Percentiles rank a stretch among this genome's conserved stretches.
Evolutionary conservation across 2,797 vertebrate genomes (phyloP).

Genomic region (Brotula barbata): DNA sequence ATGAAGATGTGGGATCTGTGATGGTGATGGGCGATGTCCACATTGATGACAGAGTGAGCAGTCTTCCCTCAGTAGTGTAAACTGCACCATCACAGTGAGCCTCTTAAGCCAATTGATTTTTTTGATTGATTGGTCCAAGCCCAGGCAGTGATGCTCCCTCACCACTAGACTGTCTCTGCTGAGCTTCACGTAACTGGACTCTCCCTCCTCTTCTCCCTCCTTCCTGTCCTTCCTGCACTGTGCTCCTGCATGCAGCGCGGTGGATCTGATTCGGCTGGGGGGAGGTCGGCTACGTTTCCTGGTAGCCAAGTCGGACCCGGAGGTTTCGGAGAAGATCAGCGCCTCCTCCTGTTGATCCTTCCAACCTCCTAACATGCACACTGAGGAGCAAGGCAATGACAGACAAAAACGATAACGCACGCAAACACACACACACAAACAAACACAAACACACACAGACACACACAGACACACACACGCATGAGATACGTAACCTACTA

Average conservation of each 20-base stretch:
- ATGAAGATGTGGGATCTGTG: slow-evolving; percentile 11
- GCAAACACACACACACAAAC: slow-evolving; percentile 4
- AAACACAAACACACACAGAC: slow-evolving; percentile 23
- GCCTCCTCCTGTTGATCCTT: slow-evolving; percentile 83
- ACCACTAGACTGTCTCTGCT: slow-evolving; percentile 54
- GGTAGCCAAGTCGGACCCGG: slow-evolving; percentile 90
- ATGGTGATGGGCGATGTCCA: neutral
- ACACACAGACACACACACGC: slow-evolving; percentile 20
- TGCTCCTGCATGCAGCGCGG: slow-evolving; percentile 78
- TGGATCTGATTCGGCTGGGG: slow-evolving; percentile 92
- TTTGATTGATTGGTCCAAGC: slow-evolving; percentile 41
- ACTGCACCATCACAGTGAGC: slow-evolving; percentile 28
- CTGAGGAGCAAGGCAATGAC: neutral
- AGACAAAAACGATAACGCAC: neutral
- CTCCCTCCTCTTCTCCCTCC: slow-evolving; percentile 7
- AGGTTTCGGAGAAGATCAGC: slow-evolving; percentile 91
- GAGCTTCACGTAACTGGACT: slow-evolving; percentile 63
- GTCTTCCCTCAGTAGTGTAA: slow-evolving; percentile 22
- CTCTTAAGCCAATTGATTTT: slow-evolving; percentile 42
- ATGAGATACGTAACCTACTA: slow-evolving; percentile 39
- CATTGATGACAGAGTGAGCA: slow-evolving; percentile 21
- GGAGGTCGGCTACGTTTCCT: slow-evolving; percentile 91
- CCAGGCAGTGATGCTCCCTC: slow-evolving; percentile 35
- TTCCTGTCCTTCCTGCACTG: slow-evolving; percentile 8
- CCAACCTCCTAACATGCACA: slow-evolving; percentile 7